Conservation (phyloP, 1,140 invertebrate genomes). For the Scaptomyza graminum region DNA sequence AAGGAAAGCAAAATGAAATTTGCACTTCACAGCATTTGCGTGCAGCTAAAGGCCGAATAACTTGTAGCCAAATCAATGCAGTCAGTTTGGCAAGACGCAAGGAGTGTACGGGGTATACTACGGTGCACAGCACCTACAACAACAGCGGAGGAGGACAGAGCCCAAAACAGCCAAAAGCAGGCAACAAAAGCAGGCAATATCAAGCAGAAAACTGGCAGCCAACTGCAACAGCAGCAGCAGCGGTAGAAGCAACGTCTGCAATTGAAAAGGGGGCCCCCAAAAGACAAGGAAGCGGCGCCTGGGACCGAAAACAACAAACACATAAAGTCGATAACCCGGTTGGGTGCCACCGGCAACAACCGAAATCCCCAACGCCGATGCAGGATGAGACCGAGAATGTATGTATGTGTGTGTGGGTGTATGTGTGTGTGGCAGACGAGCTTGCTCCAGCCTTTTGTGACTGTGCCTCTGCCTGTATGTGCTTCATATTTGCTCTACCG, state of each 20-base stretch:
- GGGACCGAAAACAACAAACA: constrained; percentile 70
- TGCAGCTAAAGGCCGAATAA: constrained; percentile 11
- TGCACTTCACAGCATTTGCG: constrained; percentile 11
- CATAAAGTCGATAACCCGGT: constrained; percentile 79
- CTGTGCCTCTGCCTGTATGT: constrained; percentile 34
- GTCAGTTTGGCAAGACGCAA: background rate
- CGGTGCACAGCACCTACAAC: background rate
- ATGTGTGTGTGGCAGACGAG: constrained; percentile 23
- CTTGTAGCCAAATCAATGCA: constrained; percentile 49
- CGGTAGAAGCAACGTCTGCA: constrained; percentile 33
- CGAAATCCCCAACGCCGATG: constrained; percentile 36
- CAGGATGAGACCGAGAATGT: background rate
- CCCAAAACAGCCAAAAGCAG: constrained; percentile 26
- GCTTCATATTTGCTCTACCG: constrained; percentile 73
- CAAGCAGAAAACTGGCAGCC: constrained; percentile 21
- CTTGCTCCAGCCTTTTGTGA: constrained; percentile 25
- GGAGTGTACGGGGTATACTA: too few relatives aligned
- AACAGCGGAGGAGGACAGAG: constrained; percentile 16
- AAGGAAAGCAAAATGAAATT: background rate
- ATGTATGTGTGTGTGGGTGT: constrained; percentile 45
- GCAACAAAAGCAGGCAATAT: constrained; percentile 29
- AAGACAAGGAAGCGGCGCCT: constrained; percentile 53
- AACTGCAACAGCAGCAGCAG: background rate
- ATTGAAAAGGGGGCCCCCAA: constrained; percentile 40
- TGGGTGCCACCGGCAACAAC: constrained; percentile 36